Evolutionary conservation across 64 coral and sea anemone species (phyloP), one percentile per base, ranked within the genome.

Genomic region (Acropora yongei): DNA sequence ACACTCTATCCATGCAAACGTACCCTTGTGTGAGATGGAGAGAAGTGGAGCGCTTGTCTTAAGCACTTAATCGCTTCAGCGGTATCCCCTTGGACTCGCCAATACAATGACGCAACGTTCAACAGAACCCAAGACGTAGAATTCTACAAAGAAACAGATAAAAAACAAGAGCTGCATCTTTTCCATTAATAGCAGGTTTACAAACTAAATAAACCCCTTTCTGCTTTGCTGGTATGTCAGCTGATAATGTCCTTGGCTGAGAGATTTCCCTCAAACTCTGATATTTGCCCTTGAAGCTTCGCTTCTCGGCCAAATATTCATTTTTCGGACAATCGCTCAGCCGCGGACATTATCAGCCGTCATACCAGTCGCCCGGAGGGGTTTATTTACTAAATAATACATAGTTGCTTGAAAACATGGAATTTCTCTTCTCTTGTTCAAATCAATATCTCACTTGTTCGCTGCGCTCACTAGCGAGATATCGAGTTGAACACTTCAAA

Each of bases 51-150:
- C 1, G 97, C 97, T 75, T 91, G 88, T 9, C 94, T 81, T 44
- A 98, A 92, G 86, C 97, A 98, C 77, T 95, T 91, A 8, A 98
- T 91, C 11, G 97, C 97, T 83, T 98, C 91, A 18, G 83, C 66
- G 5, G 94, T 90, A 71, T 95, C 93, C 5, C 97, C 97, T 68
- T 90, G 87, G 5, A 98, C 75, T 6, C 97, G 69, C 97, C 97
- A 98, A 19, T 93, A 98, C 8, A 98, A 87, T 7, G 97, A 91
- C 0, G 97, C 97, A 6, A 98, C 20, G 68, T 98, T 98, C 1
- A 98, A 74, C 5, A 96, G 47, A 12, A 98, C 91, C 93, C 94
- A 98, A 5, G 97, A 98, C 2, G 97, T 93, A 19, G 91, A 78
- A 84, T 98, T 96, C 97, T 98, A 50, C 10, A 40, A 44, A 42